Conservation (phyloP, 2,797 vertebrate species). For the Lycodopsis pacificus region DNA sequence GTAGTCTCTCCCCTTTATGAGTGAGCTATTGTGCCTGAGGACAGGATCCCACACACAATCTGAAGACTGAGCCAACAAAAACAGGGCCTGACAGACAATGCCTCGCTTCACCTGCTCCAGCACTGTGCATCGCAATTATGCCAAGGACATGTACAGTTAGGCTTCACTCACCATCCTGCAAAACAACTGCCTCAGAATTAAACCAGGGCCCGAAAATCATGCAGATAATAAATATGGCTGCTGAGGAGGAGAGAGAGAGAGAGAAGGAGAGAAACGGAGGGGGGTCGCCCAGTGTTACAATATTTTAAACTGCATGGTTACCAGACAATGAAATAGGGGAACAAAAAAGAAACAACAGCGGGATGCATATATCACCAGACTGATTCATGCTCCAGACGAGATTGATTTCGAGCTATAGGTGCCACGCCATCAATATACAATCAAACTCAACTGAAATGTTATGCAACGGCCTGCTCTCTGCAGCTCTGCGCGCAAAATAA, state of each 20-base stretch:
- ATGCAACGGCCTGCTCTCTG: conserved; percentile 81
- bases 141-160: conserved; percentile 98
- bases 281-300: conserved; percentile 55
- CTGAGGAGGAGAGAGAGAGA: conserved; percentile 43
- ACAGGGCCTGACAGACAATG: conserved; percentile 98
- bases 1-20: conserved; percentile 91
- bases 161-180: conserved; percentile 95
- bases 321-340: conserved; percentile 75
- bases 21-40: conserved; percentile 96
- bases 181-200: conserved; percentile 92
- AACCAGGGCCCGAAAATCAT: conserved; percentile 77
- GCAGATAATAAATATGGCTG: conserved; percentile 88
- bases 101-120: conserved; percentile 98
- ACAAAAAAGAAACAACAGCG: conserved; percentile 55
- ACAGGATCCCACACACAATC: conserved; percentile 99
- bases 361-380: conserved; percentile 75
- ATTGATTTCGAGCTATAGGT: conserved; percentile 85
- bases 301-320: conserved; percentile 75
- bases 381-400: conserved; percentile 84
- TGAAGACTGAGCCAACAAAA: conserved; percentile 99
- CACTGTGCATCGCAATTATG: conserved; percentile 96
- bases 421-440: conserved; percentile 87
- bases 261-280: no score
- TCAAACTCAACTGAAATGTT: conserved; percentile 86
- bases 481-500: conserved; percentile 77